Base-by-base conservation (phyloP, 2,113 vertebrate genomes). In the Silurus meridionalis region DNA sequence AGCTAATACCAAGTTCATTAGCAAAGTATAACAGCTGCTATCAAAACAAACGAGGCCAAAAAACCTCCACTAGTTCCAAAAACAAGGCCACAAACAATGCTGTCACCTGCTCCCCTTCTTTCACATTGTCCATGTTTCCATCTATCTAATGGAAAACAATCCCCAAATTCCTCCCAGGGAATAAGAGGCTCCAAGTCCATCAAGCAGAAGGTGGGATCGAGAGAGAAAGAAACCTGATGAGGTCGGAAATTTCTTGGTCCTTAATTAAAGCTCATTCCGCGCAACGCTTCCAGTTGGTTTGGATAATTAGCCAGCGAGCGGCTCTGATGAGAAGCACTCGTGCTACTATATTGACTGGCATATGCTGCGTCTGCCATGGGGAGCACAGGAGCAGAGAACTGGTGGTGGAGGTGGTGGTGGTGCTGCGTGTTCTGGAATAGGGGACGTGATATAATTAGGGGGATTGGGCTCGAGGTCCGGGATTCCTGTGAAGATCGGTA, bases 111-210 rank as follows among this genome's bases (percentile, higher is more conserved):
- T 87, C 9, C 81, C 79, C 15, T 37, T 46, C 85, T 87, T 8
- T 55, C 86, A 63, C 55, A 55, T 17, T 8, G 21, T 78, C 52
- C 52, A 25, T 55, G 52, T 15, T 25, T 78, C 15, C 88, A 91
- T 92, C 88, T 79, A 90, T 93, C 91, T 91, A 87, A 91, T 93
- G 88, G 90, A 85, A 63, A 84, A 52, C 53, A 28, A 66, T 85
- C 28, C 13, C 75, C 83, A 67, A 91, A 89, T 58, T 85, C 83
- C 89, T 91, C 86, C 87, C 53, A 63, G 89, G 71, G 53, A 80
- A 87, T 93, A 94, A 94, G 91, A 92, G 92, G 77, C 88, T 92
- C 89, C 89, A 89, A 88, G 74, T 87, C 90, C 88, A 89, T 87
- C 87, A 90, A 90, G 89, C 91, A 91, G 85, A 21, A 85, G 89